These are phyloP conservation scores for Macrosteles quadrilineatus DNA, from an alignment of 1,140 invertebrate genomes.

Conservation along the genomic window DNA sequence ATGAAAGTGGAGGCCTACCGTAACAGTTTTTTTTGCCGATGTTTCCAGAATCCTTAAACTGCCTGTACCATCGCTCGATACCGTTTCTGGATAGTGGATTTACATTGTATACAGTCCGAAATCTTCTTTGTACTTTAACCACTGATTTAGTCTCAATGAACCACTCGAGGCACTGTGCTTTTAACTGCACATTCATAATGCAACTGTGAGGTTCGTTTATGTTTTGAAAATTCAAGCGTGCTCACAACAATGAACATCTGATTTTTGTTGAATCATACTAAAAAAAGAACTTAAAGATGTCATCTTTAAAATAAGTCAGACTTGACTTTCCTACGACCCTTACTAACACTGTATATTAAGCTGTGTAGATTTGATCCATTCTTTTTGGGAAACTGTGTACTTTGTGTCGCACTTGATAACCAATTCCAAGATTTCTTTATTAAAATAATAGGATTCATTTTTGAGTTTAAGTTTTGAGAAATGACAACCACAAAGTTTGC, in stretches of 20 bases:
- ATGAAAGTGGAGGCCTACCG: no score
- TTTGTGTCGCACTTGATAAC: no score
- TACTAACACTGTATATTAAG: no score
- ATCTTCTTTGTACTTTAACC: no score
- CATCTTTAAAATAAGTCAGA: no score
- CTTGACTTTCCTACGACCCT: no score
- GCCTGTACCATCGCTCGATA: not conserved
- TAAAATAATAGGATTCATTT: no score
- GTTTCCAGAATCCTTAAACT: not conserved
- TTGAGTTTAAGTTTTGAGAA: no score
- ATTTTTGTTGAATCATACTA: not conserved
- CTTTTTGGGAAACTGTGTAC: no score
- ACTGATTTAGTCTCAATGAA: slow-evolving; percentile 6
- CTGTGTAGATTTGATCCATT: no score
- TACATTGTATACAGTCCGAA: not conserved
- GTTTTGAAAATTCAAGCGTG: not conserved
- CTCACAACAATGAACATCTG: not conserved
- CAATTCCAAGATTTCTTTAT: no score
- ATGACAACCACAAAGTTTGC: no score
- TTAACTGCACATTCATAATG: not conserved
- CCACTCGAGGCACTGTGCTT: not conserved
- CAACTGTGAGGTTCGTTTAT: not conserved
- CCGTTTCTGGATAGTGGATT: not conserved
- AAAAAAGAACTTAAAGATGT: not conserved
- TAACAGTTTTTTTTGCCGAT: not conserved